A percentile compares a stretch with the other conserved stretches of the same genome.
phyloP scores from a whole-genome alignment of 2,797 vertebrate species.

The Falco rusticolus region DNA sequence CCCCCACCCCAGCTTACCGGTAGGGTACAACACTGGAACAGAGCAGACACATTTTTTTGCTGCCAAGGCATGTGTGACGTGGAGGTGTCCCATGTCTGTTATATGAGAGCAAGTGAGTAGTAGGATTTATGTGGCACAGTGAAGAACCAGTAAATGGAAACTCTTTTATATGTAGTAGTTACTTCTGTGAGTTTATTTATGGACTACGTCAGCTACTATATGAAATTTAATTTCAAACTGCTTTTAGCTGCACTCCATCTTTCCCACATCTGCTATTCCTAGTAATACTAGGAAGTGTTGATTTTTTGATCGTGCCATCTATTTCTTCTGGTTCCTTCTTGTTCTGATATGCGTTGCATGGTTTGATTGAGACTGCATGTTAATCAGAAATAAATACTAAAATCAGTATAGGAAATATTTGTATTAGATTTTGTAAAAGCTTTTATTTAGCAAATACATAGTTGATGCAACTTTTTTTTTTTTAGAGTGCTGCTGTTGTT shows the following conservation, averaged over 20 bases:
- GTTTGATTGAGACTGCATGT: neutral
- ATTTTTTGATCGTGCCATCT: neutral
- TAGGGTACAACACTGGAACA: rapidly evolving
- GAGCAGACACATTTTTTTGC: neutral
- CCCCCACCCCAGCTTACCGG: neutral
- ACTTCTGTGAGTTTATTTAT: neutral
- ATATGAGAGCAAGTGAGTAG: neutral
- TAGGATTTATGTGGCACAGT: rapidly evolving
- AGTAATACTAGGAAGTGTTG: neutral
- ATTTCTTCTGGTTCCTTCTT: neutral
- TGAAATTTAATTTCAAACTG: neutral
- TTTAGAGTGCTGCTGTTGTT: neutral
- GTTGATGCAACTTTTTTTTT: neutral
- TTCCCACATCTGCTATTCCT: neutral
- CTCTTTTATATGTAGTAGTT: neutral
- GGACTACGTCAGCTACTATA: neutral
- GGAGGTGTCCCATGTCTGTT: neutral
- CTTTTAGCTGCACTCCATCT: neutral
- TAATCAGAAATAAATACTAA: neutral
- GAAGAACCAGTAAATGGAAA: neutral
- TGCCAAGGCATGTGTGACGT: neutral
- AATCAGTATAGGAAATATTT: neutral
- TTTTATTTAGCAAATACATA: neutral
- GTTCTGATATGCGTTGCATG: neutral
- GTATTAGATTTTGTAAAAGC: neutral